A percentile compares a stretch with the other conserved stretches of the same genome.
These are phyloP conservation scores for Malacoraja senta DNA, from an alignment of 2,797 vertebrate species.

Conservation along the genomic window DNA sequence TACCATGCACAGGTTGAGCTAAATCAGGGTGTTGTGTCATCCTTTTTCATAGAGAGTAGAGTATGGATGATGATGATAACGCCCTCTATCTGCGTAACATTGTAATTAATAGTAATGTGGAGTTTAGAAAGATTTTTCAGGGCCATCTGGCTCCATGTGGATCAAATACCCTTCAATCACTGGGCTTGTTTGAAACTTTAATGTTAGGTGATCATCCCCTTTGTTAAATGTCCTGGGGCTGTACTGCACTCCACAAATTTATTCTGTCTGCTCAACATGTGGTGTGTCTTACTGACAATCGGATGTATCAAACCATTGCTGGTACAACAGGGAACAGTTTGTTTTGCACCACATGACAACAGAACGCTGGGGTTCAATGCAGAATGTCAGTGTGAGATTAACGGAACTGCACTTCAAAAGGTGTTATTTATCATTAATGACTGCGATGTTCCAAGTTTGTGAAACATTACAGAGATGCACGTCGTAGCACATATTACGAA, in stretches of 20 bases:
- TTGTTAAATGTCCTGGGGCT: background rate
- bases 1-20: background rate
- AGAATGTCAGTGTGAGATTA: background rate
- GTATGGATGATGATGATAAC: background rate
- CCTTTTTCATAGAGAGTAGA: background rate
- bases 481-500: background rate
- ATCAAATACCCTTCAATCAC: background rate
- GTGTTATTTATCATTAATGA: background rate
- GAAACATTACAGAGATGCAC: background rate
- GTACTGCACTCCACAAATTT: background rate
- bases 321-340: background rate
- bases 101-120: background rate
- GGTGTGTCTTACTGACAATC: background rate
- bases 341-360: background rate
- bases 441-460: background rate
- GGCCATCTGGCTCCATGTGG: background rate
- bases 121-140: background rate
- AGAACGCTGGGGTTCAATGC: background rate
- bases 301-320: background rate
- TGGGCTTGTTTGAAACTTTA: background rate
- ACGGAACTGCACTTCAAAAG: background rate
- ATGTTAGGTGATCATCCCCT: background rate
- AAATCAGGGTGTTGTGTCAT: background rate
- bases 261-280: background rate
- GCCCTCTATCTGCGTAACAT: background rate